Percentiles rank a stretch among this genome's conserved stretches.
phyloP scores from a whole-genome alignment of 1,140 invertebrate species.

The Drosophila malerkotliana region DNA sequence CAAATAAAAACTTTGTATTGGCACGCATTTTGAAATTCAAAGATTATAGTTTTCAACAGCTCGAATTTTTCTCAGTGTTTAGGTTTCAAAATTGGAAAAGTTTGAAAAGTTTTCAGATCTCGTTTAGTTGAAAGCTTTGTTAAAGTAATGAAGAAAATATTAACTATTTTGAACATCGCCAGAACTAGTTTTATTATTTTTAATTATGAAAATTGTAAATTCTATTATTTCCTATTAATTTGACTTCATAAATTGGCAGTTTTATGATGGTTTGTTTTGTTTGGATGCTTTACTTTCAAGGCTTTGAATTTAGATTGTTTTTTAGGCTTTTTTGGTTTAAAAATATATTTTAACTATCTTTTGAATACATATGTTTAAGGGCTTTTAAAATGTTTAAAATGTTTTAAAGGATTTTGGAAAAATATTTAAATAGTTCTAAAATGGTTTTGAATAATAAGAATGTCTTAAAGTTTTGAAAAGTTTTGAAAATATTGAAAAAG shows the following conservation, averaged over 20 bases:
- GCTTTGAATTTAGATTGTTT: background rate
- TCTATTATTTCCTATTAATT: conserved; percentile 4
- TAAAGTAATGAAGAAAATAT: background rate
- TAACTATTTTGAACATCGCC: background rate
- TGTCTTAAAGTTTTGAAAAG: too few species aligned
- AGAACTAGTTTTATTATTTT: background rate
- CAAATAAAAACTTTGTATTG: conserved; percentile 66
- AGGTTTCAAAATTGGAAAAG: too few species aligned
- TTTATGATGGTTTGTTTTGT: background rate
- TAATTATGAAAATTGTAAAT: background rate
- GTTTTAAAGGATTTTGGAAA: background rate
- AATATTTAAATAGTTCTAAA: background rate
- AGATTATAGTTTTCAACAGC: background rate
- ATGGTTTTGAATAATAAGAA: too few species aligned
- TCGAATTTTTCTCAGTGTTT: background rate
- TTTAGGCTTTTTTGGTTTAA: background rate
- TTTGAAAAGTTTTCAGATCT: background rate
- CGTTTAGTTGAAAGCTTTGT: too few species aligned
- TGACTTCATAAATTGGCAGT: conserved; percentile 5
- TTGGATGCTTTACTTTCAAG: background rate
- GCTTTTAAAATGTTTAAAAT: background rate
- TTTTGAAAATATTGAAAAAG: background rate
- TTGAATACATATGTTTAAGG: too few species aligned
- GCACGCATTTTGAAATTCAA: conserved; percentile 58
- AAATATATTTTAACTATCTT: too few species aligned